Evolutionary conservation across 1,140 invertebrate species (phyloP), one percentile per base, ranked within the genome.

Genomic region (Ceratosolen solmsi): DNA sequence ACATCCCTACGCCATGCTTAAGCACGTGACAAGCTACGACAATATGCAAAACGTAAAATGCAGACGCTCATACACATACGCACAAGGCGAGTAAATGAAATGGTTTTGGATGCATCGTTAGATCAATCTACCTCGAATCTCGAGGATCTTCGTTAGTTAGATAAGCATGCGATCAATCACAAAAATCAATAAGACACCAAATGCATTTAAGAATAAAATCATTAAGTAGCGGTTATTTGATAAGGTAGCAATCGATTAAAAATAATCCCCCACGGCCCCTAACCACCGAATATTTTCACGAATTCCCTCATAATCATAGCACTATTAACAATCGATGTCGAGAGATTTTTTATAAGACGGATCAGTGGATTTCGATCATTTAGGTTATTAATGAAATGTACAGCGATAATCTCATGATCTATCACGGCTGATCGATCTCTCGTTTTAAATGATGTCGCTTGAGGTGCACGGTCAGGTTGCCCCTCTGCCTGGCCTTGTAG

Each of bases 391-490:
- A 3, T 22, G 51, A 54, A 81, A 81, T 73, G 71, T 81, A 81
- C 71, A 74, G 65, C 51, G 74, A 80, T 33, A 74, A 9, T 73
- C 54, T 15, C 5, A 71, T 58, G 8, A 72, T 25, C 15, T 13
- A 41, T 70, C 38, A 56, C 41, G 41, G 9, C 30, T 36, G 36
- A 58, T 60, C 27, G 58, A 41, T 25, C 38, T 41, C 88, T 91
- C 41, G 41, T 13, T 46, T 54, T 49, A 89, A 87, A 90, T 96
- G 95, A 90, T 96, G 95, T 87, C 96, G 95, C 78, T 95, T 93
- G 74, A 95, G 94, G 87, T 96, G 95, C 33, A 96, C 95, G 56
- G 95, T 95, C 1, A 96, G 92, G 89, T 96, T 96, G 82, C 95
- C 95, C 5, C 95, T 93, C 86, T 96, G 95, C 86, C 96, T 95